A percentile compares a stretch with the other conserved stretches of the same genome.
Conservation (phyloP, 2,888 invertebrate genomes). For the Himalopsyche kuldschensis region DNA sequence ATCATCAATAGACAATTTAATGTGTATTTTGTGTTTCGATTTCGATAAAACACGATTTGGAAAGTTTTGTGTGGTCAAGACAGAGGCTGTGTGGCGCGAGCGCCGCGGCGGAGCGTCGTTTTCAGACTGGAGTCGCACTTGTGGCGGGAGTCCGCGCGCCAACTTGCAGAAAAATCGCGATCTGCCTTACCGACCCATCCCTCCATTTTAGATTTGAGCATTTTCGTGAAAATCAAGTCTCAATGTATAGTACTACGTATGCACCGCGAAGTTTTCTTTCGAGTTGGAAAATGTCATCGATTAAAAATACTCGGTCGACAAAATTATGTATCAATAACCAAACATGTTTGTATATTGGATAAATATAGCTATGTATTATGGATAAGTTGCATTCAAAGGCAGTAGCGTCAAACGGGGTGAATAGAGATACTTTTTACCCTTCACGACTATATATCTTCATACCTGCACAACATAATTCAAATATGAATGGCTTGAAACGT, state of each 20-base stretch:
- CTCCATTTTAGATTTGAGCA: neutral
- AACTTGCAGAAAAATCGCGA: neutral
- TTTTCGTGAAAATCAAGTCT: neutral
- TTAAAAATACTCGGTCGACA: neutral
- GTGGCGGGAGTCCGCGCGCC: neutral
- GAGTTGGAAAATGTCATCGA: neutral
- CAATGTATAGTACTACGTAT: neutral
- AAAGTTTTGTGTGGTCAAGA: neutral
- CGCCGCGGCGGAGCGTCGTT: constrained; percentile 2
- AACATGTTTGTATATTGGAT: too few relatives aligned
- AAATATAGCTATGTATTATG: too few relatives aligned
- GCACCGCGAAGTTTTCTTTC: neutral
- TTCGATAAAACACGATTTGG: neutral
- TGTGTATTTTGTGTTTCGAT: neutral
- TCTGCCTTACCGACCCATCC: neutral
- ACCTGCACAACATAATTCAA: too few relatives aligned
- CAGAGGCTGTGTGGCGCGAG: neutral
- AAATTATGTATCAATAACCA: too few relatives aligned
- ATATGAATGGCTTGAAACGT: too few relatives aligned
- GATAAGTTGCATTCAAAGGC: too few relatives aligned
- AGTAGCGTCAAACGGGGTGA: too few relatives aligned
- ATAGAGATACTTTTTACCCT: too few relatives aligned
- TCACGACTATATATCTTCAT: too few relatives aligned
- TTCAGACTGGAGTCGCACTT: neutral
- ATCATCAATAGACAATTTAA: neutral